Evolutionary conservation across 1,140 invertebrate genomes (phyloP).

Genomic region (Cyphomyrmex costatus): DNA sequence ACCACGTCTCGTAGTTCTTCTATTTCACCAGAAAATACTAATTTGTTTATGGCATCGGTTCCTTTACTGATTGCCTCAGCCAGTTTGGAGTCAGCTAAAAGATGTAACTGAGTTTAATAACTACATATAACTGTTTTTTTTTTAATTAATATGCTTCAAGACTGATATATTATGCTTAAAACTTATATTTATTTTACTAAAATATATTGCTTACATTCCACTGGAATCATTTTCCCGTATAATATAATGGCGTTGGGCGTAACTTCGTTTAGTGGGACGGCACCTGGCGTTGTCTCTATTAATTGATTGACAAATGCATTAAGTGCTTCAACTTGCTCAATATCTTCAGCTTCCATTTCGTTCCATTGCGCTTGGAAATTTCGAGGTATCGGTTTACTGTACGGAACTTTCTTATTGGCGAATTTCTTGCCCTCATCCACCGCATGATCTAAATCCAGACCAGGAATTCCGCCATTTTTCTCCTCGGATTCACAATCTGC

Average conservation of each 20-base stretch:
- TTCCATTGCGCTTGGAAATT: slow-evolving; percentile 99
- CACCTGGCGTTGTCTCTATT: slow-evolving; percentile 91
- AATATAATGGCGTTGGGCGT: slow-evolving; percentile 92
- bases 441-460: slow-evolving; percentile 94
- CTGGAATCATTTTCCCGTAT: slow-evolving; percentile 92
- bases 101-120: slow-evolving; percentile 29
- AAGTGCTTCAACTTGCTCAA: slow-evolving; percentile 86
- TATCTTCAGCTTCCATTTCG: slow-evolving; percentile 91
- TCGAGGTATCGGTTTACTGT: slow-evolving; percentile 97
- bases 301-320: slow-evolving; percentile 90
- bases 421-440: slow-evolving; percentile 90
- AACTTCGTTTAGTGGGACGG: slow-evolving; percentile 90
- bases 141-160: not conserved
- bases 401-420: slow-evolving; percentile 93
- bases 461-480: slow-evolving; percentile 90
- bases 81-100: slow-evolving; percentile 90
- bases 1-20: slow-evolving; percentile 93
- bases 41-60: slow-evolving; percentile 91
- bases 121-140: not conserved
- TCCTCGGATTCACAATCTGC: slow-evolving; percentile 85
- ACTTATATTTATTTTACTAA: slow-evolving; percentile 10
- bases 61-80: slow-evolving; percentile 92
- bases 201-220: slow-evolving; percentile 88
- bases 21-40: slow-evolving; percentile 92
- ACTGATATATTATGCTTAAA: not conserved